Evolutionary conservation across 2,113 vertebrate genomes (phyloP).

Genomic region (Mungos mungo): DNA sequence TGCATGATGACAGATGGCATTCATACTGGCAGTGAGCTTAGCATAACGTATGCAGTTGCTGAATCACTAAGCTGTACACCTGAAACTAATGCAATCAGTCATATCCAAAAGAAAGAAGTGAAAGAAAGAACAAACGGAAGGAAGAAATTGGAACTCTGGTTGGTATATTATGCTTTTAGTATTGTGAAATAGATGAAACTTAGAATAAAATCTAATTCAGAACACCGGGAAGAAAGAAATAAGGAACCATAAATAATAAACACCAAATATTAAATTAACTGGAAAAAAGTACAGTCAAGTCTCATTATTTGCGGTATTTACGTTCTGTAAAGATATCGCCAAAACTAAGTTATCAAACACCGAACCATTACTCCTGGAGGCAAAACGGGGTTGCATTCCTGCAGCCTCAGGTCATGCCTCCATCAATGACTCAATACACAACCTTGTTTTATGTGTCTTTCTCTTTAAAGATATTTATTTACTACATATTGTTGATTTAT

Average conservation of each 20-base stretch:
- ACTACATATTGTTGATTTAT: background rate
- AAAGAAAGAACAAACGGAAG: background rate
- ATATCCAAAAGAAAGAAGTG: background rate
- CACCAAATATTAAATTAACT: background rate
- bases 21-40: background rate
- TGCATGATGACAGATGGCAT: background rate
- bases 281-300: background rate
- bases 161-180: background rate
- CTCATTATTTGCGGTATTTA: background rate
- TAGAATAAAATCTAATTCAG: background rate
- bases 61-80: background rate
- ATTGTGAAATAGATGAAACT: background rate
- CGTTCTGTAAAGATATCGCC: background rate
- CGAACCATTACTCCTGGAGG: background rate
- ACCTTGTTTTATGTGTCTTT: background rate
- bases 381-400: background rate
- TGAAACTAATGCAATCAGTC: background rate
- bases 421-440: background rate
- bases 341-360: background rate
- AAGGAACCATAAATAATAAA: background rate
- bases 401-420: background rate
- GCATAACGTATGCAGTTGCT: background rate
- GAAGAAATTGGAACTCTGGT: background rate
- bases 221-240: background rate
- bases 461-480: background rate